Evolutionary conservation across 2,888 invertebrate genomes (phyloP).

Genomic region (Schizotus pectinicornis): DNA sequence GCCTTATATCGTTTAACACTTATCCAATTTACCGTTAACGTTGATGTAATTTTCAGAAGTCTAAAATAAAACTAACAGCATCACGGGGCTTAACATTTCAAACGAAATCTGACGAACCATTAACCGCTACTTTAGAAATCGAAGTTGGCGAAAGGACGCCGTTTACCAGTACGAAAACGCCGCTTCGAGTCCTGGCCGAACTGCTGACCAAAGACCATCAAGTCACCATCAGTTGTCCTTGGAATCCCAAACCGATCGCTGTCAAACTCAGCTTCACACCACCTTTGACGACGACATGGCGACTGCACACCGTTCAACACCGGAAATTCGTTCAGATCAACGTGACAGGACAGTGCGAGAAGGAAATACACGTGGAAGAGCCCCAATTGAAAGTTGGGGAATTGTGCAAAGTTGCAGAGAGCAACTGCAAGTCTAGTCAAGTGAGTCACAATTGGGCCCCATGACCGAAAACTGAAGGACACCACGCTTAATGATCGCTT

Average conservation of each 20-base stretch:
- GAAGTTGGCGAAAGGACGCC: constrained; percentile 49
- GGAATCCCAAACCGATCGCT: constrained; percentile 75
- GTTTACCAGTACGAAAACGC: constrained; percentile 48
- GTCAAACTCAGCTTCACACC: constrained; percentile 82
- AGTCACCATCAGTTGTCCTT: constrained; percentile 79
- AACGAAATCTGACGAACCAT: constrained; percentile 50
- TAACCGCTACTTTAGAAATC: constrained; percentile 62
- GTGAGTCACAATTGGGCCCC: too few relatives aligned
- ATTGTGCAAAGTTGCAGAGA: constrained; percentile 43
- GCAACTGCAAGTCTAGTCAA: constrained; percentile 51
- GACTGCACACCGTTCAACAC: constrained; percentile 82
- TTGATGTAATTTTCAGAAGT: constrained; percentile 57
- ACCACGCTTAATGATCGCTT: too few relatives aligned
- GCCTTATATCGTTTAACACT: background rate
- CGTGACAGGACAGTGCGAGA: constrained; percentile 64
- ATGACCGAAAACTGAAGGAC: too few relatives aligned
- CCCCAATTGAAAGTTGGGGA: constrained; percentile 46
- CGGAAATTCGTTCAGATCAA: constrained; percentile 85
- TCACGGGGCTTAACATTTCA: constrained; percentile 72
- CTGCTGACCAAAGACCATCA: constrained; percentile 71
- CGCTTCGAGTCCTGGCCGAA: constrained; percentile 72
- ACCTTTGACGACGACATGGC: constrained; percentile 80
- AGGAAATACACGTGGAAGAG: constrained; percentile 43
- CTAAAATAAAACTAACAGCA: constrained; percentile 67
- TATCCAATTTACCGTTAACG: background rate